Percentiles rank a stretch among this genome's conserved stretches.
Evolutionary conservation across 2,113 vertebrate genomes (phyloP).

Genomic region (Rhinoderma darwinii): DNA sequence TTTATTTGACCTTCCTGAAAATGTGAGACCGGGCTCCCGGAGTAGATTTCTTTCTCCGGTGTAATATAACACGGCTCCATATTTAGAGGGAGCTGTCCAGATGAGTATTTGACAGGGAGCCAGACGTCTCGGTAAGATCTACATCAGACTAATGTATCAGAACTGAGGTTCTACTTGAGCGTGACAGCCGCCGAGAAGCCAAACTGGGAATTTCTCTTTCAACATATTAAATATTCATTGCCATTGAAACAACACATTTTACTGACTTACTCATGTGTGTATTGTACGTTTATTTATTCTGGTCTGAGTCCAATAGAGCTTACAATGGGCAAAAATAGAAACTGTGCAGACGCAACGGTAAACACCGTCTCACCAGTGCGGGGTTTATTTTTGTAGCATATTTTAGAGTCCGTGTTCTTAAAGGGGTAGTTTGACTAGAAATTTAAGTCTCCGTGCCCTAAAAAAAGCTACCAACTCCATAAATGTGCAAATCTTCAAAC

Average conservation of each 20-base stretch:
- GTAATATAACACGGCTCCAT: not conserved
- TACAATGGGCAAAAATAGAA: not conserved
- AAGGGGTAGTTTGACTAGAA: not conserved
- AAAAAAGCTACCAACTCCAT: no score
- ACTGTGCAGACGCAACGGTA: not conserved
- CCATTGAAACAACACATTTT: conserved; percentile 15
- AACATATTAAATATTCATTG: conserved; percentile 46
- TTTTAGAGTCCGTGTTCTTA: not conserved
- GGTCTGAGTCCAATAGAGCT: conserved; percentile 1
- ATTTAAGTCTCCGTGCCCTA: no score
- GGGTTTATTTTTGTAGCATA: not conserved
- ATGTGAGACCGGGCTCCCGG: not conserved
- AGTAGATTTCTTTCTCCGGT: not conserved
- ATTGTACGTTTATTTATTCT: conserved; percentile 7
- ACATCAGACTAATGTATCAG: conserved; percentile 31
- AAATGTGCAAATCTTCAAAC: no score
- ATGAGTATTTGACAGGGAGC: conserved; percentile 28
- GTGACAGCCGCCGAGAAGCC: conserved; percentile 2
- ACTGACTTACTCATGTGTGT: not conserved
- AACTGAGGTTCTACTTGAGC: not conserved
- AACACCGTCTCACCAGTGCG: not conserved
- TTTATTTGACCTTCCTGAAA: not conserved
- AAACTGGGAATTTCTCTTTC: conserved; percentile 25
- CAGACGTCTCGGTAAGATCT: conserved; percentile 22
- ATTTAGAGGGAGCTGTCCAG: not conserved